phyloP scores from a whole-genome alignment of 2,888 invertebrate genomes.

The Prionchulus punctatus region DNA sequence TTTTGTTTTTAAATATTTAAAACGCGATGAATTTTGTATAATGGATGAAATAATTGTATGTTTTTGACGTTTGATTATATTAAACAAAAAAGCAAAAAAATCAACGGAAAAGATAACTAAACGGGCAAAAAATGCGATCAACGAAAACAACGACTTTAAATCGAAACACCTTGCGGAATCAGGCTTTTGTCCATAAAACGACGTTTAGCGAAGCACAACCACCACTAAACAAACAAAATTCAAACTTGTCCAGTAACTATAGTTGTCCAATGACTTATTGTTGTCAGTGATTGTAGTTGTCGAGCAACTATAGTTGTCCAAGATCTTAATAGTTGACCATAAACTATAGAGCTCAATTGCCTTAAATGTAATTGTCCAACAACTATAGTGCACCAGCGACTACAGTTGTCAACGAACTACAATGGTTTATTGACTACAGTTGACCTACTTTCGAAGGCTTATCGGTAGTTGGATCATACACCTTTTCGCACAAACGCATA shows the following conservation, averaged over 20 bases:
- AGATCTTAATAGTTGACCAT: too few relatives aligned
- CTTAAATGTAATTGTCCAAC: too few relatives aligned
- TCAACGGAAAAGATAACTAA: background rate
- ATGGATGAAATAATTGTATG: background rate
- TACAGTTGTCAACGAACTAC: too few relatives aligned
- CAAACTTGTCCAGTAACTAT: constrained; percentile 14
- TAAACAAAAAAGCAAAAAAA: background rate
- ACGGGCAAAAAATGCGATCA: background rate
- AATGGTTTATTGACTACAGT: too few relatives aligned
- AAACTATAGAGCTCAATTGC: too few relatives aligned
- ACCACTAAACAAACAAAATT: constrained; percentile 56
- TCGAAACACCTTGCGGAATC: constrained; percentile 54
- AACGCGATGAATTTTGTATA: too few relatives aligned
- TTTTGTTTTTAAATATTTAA: too few relatives aligned
- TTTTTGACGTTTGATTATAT: background rate
- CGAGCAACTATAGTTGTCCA: too few relatives aligned
- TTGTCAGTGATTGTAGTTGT: too few relatives aligned
- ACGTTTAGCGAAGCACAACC: constrained; percentile 96
- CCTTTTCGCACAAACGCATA: constrained; percentile 70
- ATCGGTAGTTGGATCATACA: constrained; percentile 70
- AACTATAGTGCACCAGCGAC: background rate
- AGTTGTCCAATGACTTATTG: constrained; percentile 2
- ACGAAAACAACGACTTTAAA: constrained; percentile 12
- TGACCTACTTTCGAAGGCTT: constrained; percentile 81
- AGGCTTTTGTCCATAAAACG: constrained; percentile 99